These are phyloP conservation scores for Maniola jurtina DNA, from an alignment of 1,140 invertebrate species.

Conservation along the genomic window DNA sequence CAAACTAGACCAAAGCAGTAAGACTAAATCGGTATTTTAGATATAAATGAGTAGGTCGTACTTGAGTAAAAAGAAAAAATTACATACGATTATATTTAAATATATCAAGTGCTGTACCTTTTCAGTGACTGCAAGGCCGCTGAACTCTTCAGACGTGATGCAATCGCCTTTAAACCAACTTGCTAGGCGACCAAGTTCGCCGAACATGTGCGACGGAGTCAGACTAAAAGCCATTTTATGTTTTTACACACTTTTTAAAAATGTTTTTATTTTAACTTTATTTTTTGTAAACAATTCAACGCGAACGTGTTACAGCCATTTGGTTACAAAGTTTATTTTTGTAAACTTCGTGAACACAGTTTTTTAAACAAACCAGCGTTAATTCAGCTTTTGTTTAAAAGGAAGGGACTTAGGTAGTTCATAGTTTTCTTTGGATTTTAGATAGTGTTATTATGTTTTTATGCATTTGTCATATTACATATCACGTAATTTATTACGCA, in stretches of 20 bases:
- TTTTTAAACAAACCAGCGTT: not conserved
- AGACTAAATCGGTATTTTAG: too few species aligned
- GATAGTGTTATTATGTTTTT: not conserved
- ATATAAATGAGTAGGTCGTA: too few species aligned
- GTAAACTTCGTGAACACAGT: too few species aligned
- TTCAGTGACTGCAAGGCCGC: constrained; percentile 66
- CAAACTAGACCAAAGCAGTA: too few species aligned
- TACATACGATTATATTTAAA: not conserved
- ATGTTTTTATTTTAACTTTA: not conserved
- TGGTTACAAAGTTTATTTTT: not conserved
- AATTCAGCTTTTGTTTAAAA: not conserved
- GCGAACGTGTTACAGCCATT: not conserved
- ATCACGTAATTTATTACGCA: not conserved
- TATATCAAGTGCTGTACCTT: constrained; percentile 57
- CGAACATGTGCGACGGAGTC: constrained; percentile 63
- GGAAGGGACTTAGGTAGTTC: not conserved
- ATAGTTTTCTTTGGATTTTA: too few species aligned
- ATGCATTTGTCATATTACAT: not conserved
- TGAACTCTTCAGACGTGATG: constrained; percentile 59
- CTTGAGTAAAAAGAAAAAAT: too few species aligned
- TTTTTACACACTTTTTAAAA: constrained; percentile 3
- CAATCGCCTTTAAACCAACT: constrained; percentile 71
- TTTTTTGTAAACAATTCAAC: too few species aligned
- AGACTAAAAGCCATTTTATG: constrained; percentile 63
- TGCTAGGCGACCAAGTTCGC: constrained; percentile 64